Percentiles rank a stretch among this genome's conserved stretches.
These are phyloP conservation scores for Casuarius casuarius DNA, from an alignment of 2,113 vertebrate species.

Conservation along the genomic window DNA sequence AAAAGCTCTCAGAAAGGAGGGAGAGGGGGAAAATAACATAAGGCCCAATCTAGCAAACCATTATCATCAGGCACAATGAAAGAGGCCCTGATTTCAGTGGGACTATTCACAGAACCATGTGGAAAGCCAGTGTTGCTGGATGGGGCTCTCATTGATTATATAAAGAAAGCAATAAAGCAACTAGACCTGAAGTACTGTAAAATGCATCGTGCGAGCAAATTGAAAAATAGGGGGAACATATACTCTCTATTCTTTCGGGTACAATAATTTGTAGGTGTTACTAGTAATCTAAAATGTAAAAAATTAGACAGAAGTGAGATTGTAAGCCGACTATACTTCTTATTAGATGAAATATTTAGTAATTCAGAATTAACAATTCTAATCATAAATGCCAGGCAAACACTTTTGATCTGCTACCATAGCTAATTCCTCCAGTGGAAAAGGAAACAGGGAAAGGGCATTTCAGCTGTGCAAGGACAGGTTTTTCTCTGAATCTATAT, in stretches of 20 bases:
- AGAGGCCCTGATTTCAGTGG: not conserved
- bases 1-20: not conserved
- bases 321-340: not conserved
- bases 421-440: slow-evolving; percentile 58
- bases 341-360: slow-evolving; percentile 25
- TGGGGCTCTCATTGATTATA: not conserved
- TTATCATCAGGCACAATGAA: not conserved
- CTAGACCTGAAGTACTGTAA: not conserved
- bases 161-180: not conserved
- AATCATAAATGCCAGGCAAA: slow-evolving; percentile 54
- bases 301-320: not conserved
- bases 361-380: slow-evolving; percentile 57
- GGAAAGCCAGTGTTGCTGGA: not conserved
- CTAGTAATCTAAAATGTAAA: not conserved
- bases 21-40: not conserved
- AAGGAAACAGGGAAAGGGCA: slow-evolving; percentile 35
- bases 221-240: not conserved
- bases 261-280: not conserved
- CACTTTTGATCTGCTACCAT: slow-evolving; percentile 47
- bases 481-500: slow-evolving; percentile 32
- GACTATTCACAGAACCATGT: not conserved
- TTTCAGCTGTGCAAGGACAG: slow-evolving; percentile 40
- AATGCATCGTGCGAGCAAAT: not conserved
- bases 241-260: not conserved
- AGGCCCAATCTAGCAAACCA: not conserved